These are phyloP conservation scores for Nasonovia ribisnigri DNA, from an alignment of 2,888 invertebrate genomes.

Conservation along the genomic window DNA sequence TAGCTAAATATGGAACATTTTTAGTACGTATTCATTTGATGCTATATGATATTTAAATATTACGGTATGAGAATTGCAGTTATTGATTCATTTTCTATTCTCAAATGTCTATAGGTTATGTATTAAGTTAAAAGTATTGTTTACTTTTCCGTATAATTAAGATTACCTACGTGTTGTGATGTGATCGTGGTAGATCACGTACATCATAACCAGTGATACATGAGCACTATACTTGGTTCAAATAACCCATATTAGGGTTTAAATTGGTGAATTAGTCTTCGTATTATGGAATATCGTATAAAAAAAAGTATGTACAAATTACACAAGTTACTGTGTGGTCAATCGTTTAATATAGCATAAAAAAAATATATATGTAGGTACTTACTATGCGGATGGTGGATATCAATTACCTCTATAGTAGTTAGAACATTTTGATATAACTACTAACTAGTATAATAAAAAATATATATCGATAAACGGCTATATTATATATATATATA, in stretches of 20 bases:
- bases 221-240: neutral
- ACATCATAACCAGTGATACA: conserved; percentile 8
- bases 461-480: neutral
- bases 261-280: conserved; percentile 20
- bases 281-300: neutral
- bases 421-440: neutral
- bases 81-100: neutral
- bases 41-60: neutral
- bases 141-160: conserved; percentile 4
- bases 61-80: neutral
- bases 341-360: conserved; percentile 12
- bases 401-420: neutral
- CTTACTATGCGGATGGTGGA: neutral
- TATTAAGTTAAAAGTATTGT: neutral
- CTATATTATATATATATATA: neutral
- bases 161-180: neutral
- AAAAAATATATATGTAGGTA: neutral
- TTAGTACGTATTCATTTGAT: neutral
- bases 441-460: conserved; percentile 24
- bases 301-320: conserved; percentile 41
- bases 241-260: conserved; percentile 24
- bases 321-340: conserved; percentile 26
- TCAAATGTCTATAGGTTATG: neutral
- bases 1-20: neutral
- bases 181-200: conserved; percentile 9